Conservation (phyloP, 2,888 invertebrate species). For the Carabus problematicus region DNA sequence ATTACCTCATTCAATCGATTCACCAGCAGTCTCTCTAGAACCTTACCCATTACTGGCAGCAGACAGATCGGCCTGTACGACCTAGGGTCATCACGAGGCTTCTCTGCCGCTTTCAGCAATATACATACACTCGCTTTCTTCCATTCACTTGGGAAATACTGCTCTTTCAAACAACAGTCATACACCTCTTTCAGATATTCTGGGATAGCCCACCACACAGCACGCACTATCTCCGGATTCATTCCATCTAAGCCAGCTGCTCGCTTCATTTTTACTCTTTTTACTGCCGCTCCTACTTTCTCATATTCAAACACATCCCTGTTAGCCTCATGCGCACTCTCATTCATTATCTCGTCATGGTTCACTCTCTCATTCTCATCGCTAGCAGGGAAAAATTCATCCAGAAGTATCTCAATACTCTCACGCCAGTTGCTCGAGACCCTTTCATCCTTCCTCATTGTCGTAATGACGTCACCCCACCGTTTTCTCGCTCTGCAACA, state of each 20-base stretch:
- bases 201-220: constrained; percentile 13
- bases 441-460: background rate
- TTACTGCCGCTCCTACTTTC: constrained; percentile 7
- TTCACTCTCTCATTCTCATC: too few species aligned
- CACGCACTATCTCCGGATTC: constrained; percentile 7
- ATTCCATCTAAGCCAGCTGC: constrained; percentile 40
- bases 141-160: constrained; percentile 11
- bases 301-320: background rate
- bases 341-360: background rate
- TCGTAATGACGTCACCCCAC: background rate
- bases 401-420: constrained; percentile 22
- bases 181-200: constrained; percentile 20
- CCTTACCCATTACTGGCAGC: constrained; percentile 29
- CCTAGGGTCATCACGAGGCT: background rate
- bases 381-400: constrained; percentile 15
- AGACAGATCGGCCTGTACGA: constrained; percentile 35
- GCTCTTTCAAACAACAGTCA: constrained; percentile 13
- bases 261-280: constrained; percentile 6
- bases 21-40: constrained; percentile 38
- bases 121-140: background rate
- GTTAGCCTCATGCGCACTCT: background rate
- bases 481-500: background rate
- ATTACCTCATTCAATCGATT: background rate
- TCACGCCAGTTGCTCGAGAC: constrained; percentile 26
- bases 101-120: constrained; percentile 1